phyloP scores from a whole-genome alignment of 2,797 vertebrate genomes.

The Crocidura indochinensis region DNA sequence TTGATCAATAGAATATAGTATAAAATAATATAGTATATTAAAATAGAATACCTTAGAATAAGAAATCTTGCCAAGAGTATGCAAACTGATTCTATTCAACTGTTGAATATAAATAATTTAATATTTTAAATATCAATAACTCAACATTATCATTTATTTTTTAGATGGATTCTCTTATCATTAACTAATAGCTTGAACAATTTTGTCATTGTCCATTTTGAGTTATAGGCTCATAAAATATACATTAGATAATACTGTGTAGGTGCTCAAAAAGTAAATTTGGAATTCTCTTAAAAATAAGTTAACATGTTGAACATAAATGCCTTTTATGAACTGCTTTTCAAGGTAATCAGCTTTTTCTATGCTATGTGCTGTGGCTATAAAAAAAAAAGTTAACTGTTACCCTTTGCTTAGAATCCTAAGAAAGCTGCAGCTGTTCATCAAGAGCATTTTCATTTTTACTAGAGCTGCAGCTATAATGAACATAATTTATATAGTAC shows the following conservation, averaged over 20 bases:
- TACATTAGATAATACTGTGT: slow-evolving; percentile 24
- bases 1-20: too few relatives aligned
- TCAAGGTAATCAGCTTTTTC: slow-evolving; percentile 67
- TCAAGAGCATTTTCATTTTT: slow-evolving; percentile 7
- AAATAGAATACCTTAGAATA: slow-evolving; percentile 17
- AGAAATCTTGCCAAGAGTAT: neutral
- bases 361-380: slow-evolving; percentile 28
- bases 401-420: slow-evolving; percentile 64
- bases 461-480: slow-evolving; percentile 68
- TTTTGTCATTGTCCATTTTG: slow-evolving; percentile 65
- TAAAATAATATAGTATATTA: too few relatives aligned
- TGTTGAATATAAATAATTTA: slow-evolving; percentile 9
- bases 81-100: slow-evolving; percentile 16
- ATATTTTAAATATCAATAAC: slow-evolving; percentile 42
- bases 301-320: slow-evolving; percentile 49
- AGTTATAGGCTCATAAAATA: slow-evolving; percentile 66
- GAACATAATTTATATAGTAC: slow-evolving; percentile 50
- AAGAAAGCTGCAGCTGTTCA: slow-evolving; percentile 74
- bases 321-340: slow-evolving; percentile 50
- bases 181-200: slow-evolving; percentile 54
- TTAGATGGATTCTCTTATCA: slow-evolving; percentile 8
- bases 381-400: slow-evolving; percentile 65
- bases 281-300: slow-evolving; percentile 41
- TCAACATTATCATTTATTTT: slow-evolving; percentile 64
- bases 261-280: slow-evolving; percentile 66